Conservation (phyloP, 2,113 vertebrate genomes). For the Crotophaga sulcirostris region DNA sequence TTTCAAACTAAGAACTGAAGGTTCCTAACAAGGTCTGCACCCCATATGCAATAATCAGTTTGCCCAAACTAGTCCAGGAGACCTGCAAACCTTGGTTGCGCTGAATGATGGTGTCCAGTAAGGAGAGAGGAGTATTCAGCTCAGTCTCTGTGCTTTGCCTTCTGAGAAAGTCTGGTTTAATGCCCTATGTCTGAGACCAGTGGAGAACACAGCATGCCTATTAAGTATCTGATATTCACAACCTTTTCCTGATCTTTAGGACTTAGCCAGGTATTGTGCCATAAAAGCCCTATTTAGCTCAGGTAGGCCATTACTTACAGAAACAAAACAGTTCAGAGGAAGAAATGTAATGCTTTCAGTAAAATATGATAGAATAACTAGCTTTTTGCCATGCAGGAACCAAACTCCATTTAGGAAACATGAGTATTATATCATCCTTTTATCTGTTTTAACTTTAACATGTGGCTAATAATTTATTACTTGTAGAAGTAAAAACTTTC, state of each 20-base stretch:
- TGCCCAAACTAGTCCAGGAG: neutral
- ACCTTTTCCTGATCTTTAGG: neutral
- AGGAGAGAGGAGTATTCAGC: neutral
- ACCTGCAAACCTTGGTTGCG: neutral
- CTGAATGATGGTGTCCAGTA: neutral
- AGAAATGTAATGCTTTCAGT: neutral
- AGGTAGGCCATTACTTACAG: neutral
- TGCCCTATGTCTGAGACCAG: neutral
- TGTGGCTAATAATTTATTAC: neutral
- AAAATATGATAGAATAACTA: neutral
- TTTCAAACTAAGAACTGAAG: neutral
- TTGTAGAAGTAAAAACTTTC: neutral
- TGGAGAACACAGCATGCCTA: neutral
- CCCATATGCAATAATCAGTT: accelerated
- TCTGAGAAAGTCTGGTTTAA: neutral
- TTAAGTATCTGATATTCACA: neutral
- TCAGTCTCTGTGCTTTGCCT: neutral
- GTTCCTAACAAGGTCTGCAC: neutral
- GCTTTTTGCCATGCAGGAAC: neutral
- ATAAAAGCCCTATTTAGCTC: neutral
- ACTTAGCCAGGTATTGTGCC: neutral
- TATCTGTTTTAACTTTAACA: neutral
- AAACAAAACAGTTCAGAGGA: neutral
- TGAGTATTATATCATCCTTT: neutral
- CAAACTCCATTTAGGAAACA: neutral